Evolutionary conservation across 2,888 invertebrate species (phyloP), one percentile per base, ranked within the genome.

Genomic region (Andrena chrysosceles): DNA sequence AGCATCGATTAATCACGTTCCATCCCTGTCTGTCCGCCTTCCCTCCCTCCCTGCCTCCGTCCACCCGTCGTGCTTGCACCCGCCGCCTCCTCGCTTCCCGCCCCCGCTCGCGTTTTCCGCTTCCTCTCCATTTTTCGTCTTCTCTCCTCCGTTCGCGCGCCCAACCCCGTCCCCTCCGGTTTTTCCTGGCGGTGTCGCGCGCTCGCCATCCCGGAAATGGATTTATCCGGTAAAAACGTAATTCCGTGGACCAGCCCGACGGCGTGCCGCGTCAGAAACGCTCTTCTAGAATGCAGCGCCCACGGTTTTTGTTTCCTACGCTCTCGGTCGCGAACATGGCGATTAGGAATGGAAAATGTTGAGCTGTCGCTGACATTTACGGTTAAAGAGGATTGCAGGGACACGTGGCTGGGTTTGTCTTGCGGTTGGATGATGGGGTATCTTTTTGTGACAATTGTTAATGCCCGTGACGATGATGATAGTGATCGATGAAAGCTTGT

Each of bases 1-100:
- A 77, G 81, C 87, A 89, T 89, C 89, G 89, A 89, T 89, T 89
- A 89, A 89, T 89, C 88, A 87, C 85, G 81, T 84, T 82, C 77
- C 70, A 72, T 78, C 66, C 80, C 60, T 68, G 31, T 31, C n/a
- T 52, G 66, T 29, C 73, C 62, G 35, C 29, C 56, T 49, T 35
- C 70, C 62, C 29, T 23, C 59, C 20, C 60, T 7, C 73, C 26
- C 66, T 59, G 23, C 26, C 64, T 26, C 49, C 69, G 54, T 68
- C 63, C 59, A 13, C 62, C 26, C 60, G 7, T 73, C 26, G 62
- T 64, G 20, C 26, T 60, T 26, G 35, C 66, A 52, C 70, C 66
- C 26, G 49, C 62, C 70, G 69, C 60, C 63, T 20, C 23, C 66
- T 48, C 64, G 59, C 62, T 33, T 29, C 31, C 66, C 73, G 66